Evolutionary conservation across 1,140 invertebrate genomes (phyloP).

Genomic region (Neodiprion fabricii): DNA sequence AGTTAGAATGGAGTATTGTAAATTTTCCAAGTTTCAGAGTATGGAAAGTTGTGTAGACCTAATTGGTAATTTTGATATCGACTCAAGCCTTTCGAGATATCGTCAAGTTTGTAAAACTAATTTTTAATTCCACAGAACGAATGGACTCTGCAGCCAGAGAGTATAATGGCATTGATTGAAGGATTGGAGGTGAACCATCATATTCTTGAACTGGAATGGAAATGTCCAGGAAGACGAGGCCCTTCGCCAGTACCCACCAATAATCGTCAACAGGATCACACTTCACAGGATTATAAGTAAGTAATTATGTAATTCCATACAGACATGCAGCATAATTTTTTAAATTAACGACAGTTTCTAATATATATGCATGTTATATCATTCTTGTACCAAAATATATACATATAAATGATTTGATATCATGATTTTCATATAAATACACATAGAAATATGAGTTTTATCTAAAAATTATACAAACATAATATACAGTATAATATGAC

Average conservation of each 20-base stretch:
- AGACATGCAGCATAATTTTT: not conserved
- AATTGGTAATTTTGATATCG: not conserved
- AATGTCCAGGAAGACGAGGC: slow-evolving; percentile 68
- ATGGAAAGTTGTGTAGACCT: not conserved
- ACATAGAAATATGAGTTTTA: slow-evolving; percentile 14
- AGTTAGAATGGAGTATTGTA: not conserved
- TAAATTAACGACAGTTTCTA: slow-evolving; percentile 16
- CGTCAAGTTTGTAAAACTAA: too few species aligned
- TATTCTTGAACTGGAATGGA: slow-evolving; percentile 67
- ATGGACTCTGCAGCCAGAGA: slow-evolving; percentile 55
- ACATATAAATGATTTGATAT: too few species aligned
- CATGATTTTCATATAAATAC: too few species aligned
- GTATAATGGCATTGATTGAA: slow-evolving; percentile 66
- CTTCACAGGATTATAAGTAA: slow-evolving; percentile 55
- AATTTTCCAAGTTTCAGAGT: not conserved
- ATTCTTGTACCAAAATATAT: too few species aligned
- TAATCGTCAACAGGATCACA: slow-evolving; percentile 50
- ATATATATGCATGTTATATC: slow-evolving; percentile 6
- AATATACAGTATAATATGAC: too few species aligned
- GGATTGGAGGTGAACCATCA: slow-evolving; percentile 63
- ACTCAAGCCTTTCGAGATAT: too few species aligned
- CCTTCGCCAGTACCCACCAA: slow-evolving; percentile 61
- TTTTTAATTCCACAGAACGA: slow-evolving; percentile 13
- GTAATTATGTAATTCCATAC: slow-evolving; percentile 10
- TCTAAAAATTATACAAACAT: too few species aligned